Evolutionary conservation across 2,888 invertebrate genomes (phyloP), one percentile per base, ranked within the genome.

Genomic region (Cheilosia urbana): DNA sequence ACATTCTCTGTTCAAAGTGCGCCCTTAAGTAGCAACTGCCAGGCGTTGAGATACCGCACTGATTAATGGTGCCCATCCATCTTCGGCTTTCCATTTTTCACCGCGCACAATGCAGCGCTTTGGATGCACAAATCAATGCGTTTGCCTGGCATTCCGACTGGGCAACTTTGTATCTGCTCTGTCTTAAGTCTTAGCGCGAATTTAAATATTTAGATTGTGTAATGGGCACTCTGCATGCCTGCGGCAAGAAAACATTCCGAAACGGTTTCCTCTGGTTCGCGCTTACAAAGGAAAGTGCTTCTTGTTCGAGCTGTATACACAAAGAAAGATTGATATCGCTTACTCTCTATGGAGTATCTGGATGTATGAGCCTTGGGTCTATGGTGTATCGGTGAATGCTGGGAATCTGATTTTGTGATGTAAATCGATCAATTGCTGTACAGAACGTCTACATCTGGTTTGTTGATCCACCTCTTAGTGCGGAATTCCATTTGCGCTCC

Each of bases 161-260:
- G 17, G 24, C 11, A n/a, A 65, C 65, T 37, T 51, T 24, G 37
- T 51, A 51, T 51, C 49, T 19, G 30, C 34, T 5, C 15, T 49
- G 34, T 30, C 21, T 47, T 21, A 47, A 47, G 47, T 17, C 47
- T 47, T 47, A 19, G 17, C 51, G 51, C 49, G 34, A 34, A 65
- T 37, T 65, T 65, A 65, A 51, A 65, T 65, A 51, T 51, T 65
- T 65, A 51, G 51, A 51, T 65, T 65, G 51, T 24, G 65, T 65
- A 65, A 65, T 21, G 65, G 21, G 37, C 51, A 40, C 19, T n/a
- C 15, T 65, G 37, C 4, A 21, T 49, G 37, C 51, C 65, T n/a
- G 21, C 15, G 51, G 65, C 51, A 37, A 65, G 15, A 58, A 58
- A 40, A 37, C 40, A 24, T 51, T 63, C 49, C 19, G 30, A 53